phyloP scores from a whole-genome alignment of 2,113 vertebrate genomes.

The Daubentonia madagascariensis region DNA sequence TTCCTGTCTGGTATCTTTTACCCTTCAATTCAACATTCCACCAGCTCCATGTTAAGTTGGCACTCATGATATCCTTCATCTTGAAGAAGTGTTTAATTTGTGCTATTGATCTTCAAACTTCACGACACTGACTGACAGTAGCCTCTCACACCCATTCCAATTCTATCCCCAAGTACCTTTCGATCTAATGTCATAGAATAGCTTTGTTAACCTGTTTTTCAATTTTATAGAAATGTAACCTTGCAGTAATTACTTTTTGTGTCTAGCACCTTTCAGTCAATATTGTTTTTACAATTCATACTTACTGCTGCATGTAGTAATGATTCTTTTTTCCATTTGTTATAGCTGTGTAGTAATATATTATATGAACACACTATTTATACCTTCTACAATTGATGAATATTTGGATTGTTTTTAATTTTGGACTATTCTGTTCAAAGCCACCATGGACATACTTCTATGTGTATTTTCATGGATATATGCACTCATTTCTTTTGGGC shows the following conservation, averaged over 20 bases:
- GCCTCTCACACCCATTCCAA: neutral
- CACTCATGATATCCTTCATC: too few species aligned
- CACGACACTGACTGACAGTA: neutral
- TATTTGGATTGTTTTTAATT: neutral
- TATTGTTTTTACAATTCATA: neutral
- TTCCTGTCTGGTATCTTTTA: too few species aligned
- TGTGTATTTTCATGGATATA: neutral
- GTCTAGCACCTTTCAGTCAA: neutral
- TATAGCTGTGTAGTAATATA: neutral
- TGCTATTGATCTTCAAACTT: too few species aligned
- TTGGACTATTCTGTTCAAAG: neutral
- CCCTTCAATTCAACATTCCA: too few species aligned
- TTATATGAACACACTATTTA: neutral
- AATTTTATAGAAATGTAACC: neutral
- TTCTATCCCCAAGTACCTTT: too few species aligned
- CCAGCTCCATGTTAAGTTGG: too few species aligned
- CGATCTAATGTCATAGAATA: neutral
- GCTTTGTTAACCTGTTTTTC: neutral
- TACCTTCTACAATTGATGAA: neutral
- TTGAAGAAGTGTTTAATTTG: too few species aligned
- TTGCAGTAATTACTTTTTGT: neutral
- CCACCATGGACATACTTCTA: neutral
- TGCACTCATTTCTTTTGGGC: neutral
- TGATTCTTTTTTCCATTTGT: neutral
- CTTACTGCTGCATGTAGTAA: neutral